Evolutionary conservation across 2,113 vertebrate genomes (phyloP).

Genomic region (Eolophus roseicapilla): DNA sequence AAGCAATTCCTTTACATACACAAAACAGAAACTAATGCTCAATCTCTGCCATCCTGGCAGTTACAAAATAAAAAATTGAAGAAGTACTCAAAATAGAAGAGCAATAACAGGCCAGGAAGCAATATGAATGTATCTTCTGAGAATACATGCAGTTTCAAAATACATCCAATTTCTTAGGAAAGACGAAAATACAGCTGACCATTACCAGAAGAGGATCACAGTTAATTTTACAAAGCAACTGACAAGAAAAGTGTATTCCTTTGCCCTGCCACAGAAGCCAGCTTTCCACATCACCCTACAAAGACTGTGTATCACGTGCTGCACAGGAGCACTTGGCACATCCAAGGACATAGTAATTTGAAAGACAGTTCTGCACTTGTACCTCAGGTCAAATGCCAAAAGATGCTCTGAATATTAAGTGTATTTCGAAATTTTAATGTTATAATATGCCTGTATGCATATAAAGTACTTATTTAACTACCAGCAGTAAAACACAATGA

Average conservation of each 20-base stretch:
- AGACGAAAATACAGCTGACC: not conserved
- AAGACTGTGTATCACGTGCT: not conserved
- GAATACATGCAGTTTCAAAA: not conserved
- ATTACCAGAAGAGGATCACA: not conserved
- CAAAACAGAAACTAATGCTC: not conserved
- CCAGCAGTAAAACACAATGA: not conserved
- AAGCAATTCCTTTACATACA: not conserved
- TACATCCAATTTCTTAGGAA: fast-evolving
- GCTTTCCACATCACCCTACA: not conserved
- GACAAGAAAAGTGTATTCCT: not conserved
- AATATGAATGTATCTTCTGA: not conserved
- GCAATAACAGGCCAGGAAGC: not conserved
- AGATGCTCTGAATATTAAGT: not conserved
- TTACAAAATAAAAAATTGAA: not conserved
- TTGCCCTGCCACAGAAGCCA: not conserved
- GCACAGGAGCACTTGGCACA: fast-evolving
- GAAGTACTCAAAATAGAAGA: not conserved
- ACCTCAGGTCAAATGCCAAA: not conserved
- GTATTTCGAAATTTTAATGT: not conserved
- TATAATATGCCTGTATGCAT: not conserved
- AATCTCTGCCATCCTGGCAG: not conserved
- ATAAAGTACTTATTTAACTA: not conserved
- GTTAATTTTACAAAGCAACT: not conserved
- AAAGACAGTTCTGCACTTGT: not conserved
- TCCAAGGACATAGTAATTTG: not conserved